phyloP scores from a whole-genome alignment of 2,888 invertebrate species.

The Nebria salina region DNA sequence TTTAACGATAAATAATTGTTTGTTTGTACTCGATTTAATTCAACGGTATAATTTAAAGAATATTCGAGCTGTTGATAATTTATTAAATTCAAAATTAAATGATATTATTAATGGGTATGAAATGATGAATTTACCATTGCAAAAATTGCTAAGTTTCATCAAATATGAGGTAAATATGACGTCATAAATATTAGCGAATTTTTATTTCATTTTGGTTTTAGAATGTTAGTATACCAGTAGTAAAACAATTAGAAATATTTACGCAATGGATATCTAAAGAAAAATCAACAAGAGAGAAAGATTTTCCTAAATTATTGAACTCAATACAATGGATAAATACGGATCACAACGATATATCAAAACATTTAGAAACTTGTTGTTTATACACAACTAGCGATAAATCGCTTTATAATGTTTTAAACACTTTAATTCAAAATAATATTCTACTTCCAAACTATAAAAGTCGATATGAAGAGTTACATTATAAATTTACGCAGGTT shows the following conservation, averaged over 20 bases:
- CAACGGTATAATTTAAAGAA: slow-evolving; percentile 68
- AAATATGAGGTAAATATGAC: slow-evolving; percentile 62
- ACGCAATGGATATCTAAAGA: slow-evolving; percentile 67
- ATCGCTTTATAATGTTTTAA: slow-evolving; percentile 67
- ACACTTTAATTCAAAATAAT: slow-evolving; percentile 61
- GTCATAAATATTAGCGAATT: background rate
- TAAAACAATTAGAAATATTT: slow-evolving; percentile 63
- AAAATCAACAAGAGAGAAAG: slow-evolving; percentile 64
- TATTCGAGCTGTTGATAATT: slow-evolving; percentile 67
- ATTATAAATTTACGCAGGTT: slow-evolving; percentile 63
- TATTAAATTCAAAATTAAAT: slow-evolving; percentile 65
- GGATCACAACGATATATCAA: slow-evolving; percentile 64
- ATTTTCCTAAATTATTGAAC: slow-evolving; percentile 66
- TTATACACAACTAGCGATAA: slow-evolving; percentile 68
- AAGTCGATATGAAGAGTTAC: slow-evolving; percentile 63
- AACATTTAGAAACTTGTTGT: slow-evolving; percentile 68
- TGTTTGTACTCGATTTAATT: slow-evolving; percentile 70
- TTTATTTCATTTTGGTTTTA: slow-evolving; percentile 49
- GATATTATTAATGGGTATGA: slow-evolving; percentile 67
- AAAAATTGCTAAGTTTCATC: slow-evolving; percentile 65
- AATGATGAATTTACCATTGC: slow-evolving; percentile 63
- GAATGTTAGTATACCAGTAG: slow-evolving; percentile 60
- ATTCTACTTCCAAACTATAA: slow-evolving; percentile 65
- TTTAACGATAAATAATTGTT: slow-evolving; percentile 70
- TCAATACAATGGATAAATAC: slow-evolving; percentile 64